Conservation (phyloP, 2,888 invertebrate genomes). For the Lepetodrilus schrolli region DNA sequence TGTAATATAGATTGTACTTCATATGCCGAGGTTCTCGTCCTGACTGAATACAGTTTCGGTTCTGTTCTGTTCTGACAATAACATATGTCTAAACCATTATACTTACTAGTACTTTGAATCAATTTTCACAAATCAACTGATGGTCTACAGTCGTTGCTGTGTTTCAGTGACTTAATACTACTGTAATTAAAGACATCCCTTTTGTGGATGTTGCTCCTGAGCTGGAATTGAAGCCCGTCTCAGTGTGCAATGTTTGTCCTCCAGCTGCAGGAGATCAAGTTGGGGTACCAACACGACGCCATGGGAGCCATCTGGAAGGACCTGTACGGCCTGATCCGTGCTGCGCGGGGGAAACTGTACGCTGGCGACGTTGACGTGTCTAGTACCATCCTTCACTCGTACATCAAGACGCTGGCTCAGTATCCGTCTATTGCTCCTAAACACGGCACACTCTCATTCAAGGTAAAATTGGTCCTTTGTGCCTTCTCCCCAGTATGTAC, state of each 20-base stretch:
- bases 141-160: neutral
- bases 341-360: slow-evolving; percentile 45
- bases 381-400: slow-evolving; percentile 51
- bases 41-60: too few relatives aligned
- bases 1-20: too few relatives aligned
- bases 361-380: slow-evolving; percentile 64
- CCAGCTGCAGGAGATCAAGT: slow-evolving; percentile 53
- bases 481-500: too few relatives aligned
- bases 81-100: too few relatives aligned
- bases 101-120: too few relatives aligned
- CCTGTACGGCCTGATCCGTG: slow-evolving; percentile 44
- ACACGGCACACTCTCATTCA: slow-evolving; percentile 41
- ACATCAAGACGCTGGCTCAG: slow-evolving; percentile 48
- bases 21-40: too few relatives aligned
- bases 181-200: neutral
- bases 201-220: neutral
- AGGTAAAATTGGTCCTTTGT: too few relatives aligned
- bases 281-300: slow-evolving; percentile 55
- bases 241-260: neutral
- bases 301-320: slow-evolving; percentile 48
- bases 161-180: neutral
- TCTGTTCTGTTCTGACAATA: too few relatives aligned
- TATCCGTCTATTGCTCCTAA: slow-evolving; percentile 46
- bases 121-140: too few relatives aligned
- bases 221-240: too few relatives aligned